A percentile compares a stretch with the other conserved stretches of the same genome.
These are phyloP conservation scores for Nibea coibor DNA, from an alignment of 2,113 vertebrate species.

Conservation along the genomic window DNA sequence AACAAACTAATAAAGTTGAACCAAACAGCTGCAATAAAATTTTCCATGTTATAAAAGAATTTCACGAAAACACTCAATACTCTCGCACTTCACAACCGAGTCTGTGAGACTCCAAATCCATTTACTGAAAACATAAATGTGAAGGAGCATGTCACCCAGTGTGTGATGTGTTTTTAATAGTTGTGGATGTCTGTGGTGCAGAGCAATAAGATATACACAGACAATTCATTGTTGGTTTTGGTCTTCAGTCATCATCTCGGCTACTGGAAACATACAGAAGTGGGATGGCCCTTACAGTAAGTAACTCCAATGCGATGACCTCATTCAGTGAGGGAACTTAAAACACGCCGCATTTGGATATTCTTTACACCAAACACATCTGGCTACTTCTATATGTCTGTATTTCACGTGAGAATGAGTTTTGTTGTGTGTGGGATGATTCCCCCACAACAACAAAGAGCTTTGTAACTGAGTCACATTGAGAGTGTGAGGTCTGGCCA, in stretches of 20 bases:
- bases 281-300: conserved; percentile 8
- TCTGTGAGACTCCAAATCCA: neutral
- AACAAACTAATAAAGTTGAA: neutral
- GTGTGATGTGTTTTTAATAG: neutral
- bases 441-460: conserved; percentile 22
- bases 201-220: neutral
- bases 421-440: conserved; percentile 2
- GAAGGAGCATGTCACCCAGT: neutral
- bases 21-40: neutral
- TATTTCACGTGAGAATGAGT: neutral
- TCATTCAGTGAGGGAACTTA: conserved; percentile 3
- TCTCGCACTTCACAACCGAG: neutral
- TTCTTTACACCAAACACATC: conserved; percentile 10
- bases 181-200: neutral
- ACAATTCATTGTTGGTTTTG: neutral
- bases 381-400: neutral
- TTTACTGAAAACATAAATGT: neutral
- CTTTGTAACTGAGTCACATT: conserved; percentile 22
- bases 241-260: conserved; percentile 6
- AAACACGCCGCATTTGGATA: neutral
- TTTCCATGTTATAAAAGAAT: neutral
- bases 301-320: conserved; percentile 2
- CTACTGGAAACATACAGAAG: conserved; percentile 20
- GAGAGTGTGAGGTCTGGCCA: conserved; percentile 58
- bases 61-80: neutral